These are phyloP conservation scores for Lysandra bellargus DNA, from an alignment of 2,888 invertebrate species.

Conservation along the genomic window DNA sequence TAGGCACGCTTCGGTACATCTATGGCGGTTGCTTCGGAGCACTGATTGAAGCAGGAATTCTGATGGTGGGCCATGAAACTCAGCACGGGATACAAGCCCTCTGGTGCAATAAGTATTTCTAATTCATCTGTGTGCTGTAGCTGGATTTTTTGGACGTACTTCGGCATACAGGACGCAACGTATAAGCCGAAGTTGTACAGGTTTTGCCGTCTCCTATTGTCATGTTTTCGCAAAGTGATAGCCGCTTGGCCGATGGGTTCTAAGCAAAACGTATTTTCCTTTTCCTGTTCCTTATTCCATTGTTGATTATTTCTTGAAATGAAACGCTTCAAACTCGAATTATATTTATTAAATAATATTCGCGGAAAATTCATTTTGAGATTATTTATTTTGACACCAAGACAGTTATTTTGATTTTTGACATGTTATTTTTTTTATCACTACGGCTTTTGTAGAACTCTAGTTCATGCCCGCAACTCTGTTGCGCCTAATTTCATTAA, in stretches of 20 bases:
- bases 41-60: conserved; percentile 62
- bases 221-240: conserved; percentile 59
- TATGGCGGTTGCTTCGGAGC: conserved; percentile 59
- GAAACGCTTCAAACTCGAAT: conserved; percentile 34
- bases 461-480: too few species aligned
- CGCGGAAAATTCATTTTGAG: not conserved
- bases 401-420: not conserved
- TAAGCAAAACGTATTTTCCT: conserved; percentile 53
- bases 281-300: conserved; percentile 39
- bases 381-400: not conserved
- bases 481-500: too few species aligned
- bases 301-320: conserved; percentile 35
- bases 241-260: conserved; percentile 53
- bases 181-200: conserved; percentile 71
- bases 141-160: conserved; percentile 67
- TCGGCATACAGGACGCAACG: conserved; percentile 67
- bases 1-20: conserved; percentile 65
- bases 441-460: too few species aligned
- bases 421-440: too few species aligned
- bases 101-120: conserved; percentile 64
- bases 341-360: conserved; percentile 12
- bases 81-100: conserved; percentile 60
- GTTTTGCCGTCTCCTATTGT: conserved; percentile 57
- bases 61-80: conserved; percentile 65
- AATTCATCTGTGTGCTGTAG: conserved; percentile 67